Conservation (phyloP, 2,113 vertebrate species). For the Reinhardtius hippoglossoides region DNA sequence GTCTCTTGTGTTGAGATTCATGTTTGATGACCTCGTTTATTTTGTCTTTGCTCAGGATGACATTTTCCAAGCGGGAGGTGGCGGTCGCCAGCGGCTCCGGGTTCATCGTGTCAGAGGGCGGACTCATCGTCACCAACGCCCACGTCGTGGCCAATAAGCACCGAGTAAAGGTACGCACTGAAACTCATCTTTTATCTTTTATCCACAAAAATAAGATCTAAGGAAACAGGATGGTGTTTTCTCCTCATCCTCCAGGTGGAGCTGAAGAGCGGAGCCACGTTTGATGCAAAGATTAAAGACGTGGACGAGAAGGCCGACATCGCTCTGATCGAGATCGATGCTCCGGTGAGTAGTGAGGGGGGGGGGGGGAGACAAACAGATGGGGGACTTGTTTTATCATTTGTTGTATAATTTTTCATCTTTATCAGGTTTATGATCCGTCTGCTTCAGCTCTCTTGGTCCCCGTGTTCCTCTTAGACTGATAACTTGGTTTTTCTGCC, state of each 20-base stretch:
- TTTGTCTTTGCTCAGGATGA: constrained; percentile 79
- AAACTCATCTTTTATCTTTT: too few species aligned
- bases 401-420: too few species aligned
- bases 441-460: too few species aligned
- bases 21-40: too few species aligned
- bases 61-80: constrained; percentile 92
- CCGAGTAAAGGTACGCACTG: constrained; percentile 82
- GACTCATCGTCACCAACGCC: constrained; percentile 96
- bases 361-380: too few species aligned
- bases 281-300: constrained; percentile 94
- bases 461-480: too few species aligned
- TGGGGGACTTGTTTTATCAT: too few species aligned
- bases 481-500: too few species aligned
- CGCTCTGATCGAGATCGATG: constrained; percentile 94
- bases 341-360: constrained; percentile 83
- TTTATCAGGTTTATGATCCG: background rate
- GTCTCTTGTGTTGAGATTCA: too few species aligned
- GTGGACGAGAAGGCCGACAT: constrained; percentile 98
- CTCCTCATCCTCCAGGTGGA: constrained; percentile 82
- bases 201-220: too few species aligned
- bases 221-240: background rate
- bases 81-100: constrained; percentile 95
- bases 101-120: constrained; percentile 95
- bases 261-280: constrained; percentile 91
- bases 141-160: constrained; percentile 98